Conservation (phyloP, 2,888 invertebrate species). For the Dorcus parallelipipedus region DNA sequence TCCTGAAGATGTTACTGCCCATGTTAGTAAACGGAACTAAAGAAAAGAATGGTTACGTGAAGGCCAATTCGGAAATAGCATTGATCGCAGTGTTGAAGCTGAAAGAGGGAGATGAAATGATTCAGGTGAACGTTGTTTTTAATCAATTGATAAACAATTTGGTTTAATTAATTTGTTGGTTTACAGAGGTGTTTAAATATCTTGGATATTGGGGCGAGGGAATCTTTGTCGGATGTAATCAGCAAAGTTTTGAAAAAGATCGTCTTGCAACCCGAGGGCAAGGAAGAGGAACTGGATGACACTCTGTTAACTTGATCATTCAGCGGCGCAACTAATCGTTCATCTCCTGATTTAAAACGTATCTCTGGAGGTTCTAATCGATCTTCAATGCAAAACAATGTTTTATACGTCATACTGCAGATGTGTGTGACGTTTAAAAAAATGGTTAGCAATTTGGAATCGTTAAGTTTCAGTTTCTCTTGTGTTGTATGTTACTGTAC, state of each 20-base stretch:
- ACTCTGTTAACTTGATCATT: constrained; percentile 76
- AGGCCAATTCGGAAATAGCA: constrained; percentile 90
- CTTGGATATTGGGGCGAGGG: constrained; percentile 83
- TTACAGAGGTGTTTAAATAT: constrained; percentile 66
- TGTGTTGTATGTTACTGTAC: too few relatives aligned
- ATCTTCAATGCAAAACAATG: too few relatives aligned
- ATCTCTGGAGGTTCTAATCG: too few relatives aligned
- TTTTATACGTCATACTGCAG: too few relatives aligned
- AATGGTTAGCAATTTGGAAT: too few relatives aligned
- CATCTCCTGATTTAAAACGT: too few relatives aligned
- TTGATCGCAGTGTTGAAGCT: constrained; percentile 81
- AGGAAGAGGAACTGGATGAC: constrained; percentile 90
- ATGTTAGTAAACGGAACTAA: constrained; percentile 97
- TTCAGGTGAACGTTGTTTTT: constrained; percentile 56
- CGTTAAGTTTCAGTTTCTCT: too few relatives aligned
- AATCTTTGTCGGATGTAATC: constrained; percentile 85
- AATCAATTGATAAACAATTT: not conserved
- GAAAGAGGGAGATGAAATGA: constrained; percentile 68
- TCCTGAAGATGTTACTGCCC: constrained; percentile 77
- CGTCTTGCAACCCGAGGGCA: constrained; percentile 72
- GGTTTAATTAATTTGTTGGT: not conserved
- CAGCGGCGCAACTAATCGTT: too few relatives aligned
- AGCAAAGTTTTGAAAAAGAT: constrained; percentile 83
- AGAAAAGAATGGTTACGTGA: constrained; percentile 95
- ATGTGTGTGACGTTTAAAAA: too few relatives aligned